Evolutionary conservation across 2,888 invertebrate genomes (phyloP).

Genomic region (Lithophane socia): DNA sequence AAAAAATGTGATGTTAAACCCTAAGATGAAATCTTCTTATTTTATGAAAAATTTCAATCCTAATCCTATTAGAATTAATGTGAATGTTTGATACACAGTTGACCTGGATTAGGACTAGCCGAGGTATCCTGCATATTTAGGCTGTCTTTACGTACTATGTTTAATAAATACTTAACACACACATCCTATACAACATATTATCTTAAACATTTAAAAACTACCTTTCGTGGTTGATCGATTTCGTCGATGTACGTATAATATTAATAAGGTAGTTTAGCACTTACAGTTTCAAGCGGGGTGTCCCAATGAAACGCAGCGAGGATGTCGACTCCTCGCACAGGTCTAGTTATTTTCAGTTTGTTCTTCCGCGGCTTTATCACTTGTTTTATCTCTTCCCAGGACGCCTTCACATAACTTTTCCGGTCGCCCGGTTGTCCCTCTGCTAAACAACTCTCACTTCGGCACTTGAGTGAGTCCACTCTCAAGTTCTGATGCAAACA

Average conservation of each 20-base stretch:
- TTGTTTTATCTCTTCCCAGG: slow-evolving; percentile 79
- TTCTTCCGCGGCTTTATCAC: slow-evolving; percentile 72
- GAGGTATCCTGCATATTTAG: too few relatives aligned
- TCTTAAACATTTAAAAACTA: background rate
- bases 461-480: slow-evolving; percentile 68
- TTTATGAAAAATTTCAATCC: too few relatives aligned
- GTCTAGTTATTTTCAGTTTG: slow-evolving; percentile 77
- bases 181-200: background rate
- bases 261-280: slow-evolving; percentile 57
- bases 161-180: background rate
- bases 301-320: slow-evolving; percentile 78
- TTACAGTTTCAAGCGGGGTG: slow-evolving; percentile 80
- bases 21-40: background rate
- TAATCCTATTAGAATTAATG: too few relatives aligned
- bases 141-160: too few relatives aligned
- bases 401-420: slow-evolving; percentile 67
- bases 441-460: slow-evolving; percentile 72
- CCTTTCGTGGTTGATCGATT: background rate
- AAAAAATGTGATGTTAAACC: background rate
- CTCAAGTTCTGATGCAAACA: slow-evolving; percentile 67
- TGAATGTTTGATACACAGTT: too few relatives aligned
- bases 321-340: slow-evolving; percentile 74
- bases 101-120: too few relatives aligned
- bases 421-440: slow-evolving; percentile 53
- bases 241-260: background rate